Evolutionary conservation across 2,797 vertebrate species (phyloP), one percentile per base, ranked within the genome.

Genomic region (Channallabes apus): DNA sequence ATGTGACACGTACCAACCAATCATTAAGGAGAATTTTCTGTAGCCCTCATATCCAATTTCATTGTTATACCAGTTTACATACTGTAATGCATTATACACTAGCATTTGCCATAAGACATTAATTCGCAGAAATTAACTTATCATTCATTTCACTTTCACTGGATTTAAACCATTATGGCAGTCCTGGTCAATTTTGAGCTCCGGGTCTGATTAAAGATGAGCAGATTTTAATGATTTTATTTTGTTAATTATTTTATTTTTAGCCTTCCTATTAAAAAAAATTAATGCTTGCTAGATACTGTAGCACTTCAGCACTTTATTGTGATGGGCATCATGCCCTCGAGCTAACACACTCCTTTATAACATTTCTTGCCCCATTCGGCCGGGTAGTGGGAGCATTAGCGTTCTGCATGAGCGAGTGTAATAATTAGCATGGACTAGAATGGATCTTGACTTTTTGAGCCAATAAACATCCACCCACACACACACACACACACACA

Each of bases 271-370:
- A 32, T 76, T n/a, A 76, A 51, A 69, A 4, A 76, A 24, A 86
- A 80, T 69, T 75, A 86, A 80, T 41, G 24, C 83, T 85, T 85
- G 75, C 83, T 86, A 82, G 71, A 15, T 62, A 3, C 6, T 27
- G 69, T 64, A 83, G 69, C 32, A 15, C 76, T 35, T 38, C 18
- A 29, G 67, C 58, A 24, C 58, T 46, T 46, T 46, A 20, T 85
- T 41, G 38, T 61, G 62, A 76, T 62, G 56, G 80, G 7, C 80
- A 79, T 80, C 76, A 73, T 7, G n/a, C 54, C 71, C 78, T 64
- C 8, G 68, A 61, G 51, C 51, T 78, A 61, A 54, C 65, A 69
- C 38, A 3, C 58, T 59, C 15, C 84, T 24, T 54, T 29, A 72
- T 78, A 75, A 84, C 54, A 76, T 88, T 73, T 51, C 22, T 81